phyloP scores from a whole-genome alignment of 2,888 invertebrate genomes.

The Galeruca laticollis region DNA sequence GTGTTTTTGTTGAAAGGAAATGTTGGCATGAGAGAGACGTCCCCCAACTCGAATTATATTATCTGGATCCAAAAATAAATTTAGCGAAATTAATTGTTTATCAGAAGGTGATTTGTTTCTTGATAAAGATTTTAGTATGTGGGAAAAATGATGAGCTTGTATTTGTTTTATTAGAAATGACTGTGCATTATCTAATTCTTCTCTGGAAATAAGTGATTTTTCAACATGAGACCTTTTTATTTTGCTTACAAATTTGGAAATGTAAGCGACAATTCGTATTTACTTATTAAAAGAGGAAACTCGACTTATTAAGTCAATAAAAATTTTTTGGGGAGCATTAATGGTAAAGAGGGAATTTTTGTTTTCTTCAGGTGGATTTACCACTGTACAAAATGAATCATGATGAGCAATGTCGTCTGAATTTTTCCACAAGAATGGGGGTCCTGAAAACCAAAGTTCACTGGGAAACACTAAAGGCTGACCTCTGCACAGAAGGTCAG shows the following conservation, averaged over 20 bases:
- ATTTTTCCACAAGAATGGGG: background rate
- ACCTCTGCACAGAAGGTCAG: background rate
- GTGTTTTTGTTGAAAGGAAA: background rate
- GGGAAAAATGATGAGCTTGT: no score
- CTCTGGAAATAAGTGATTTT: background rate
- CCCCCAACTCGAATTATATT: constrained; percentile 8
- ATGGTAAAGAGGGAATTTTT: background rate
- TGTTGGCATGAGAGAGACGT: background rate
- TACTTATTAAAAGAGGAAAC: background rate
- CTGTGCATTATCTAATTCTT: background rate
- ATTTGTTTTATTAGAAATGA: background rate
- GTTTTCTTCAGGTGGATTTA: background rate
- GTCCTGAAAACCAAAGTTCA: background rate
- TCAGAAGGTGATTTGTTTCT: constrained; percentile 1
- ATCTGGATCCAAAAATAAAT: background rate
- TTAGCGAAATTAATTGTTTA: background rate
- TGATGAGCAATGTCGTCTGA: background rate
- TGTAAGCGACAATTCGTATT: no score
- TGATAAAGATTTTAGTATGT: no score
- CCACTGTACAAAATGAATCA: background rate
- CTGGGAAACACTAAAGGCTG: background rate
- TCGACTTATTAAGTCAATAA: background rate
- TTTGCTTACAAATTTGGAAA: background rate
- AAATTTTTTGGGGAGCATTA: background rate
- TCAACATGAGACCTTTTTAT: background rate